A percentile compares a stretch with the other conserved stretches of the same genome.
Evolutionary conservation across 2,113 vertebrate species (phyloP).

Genomic region (Rhea americana): DNA sequence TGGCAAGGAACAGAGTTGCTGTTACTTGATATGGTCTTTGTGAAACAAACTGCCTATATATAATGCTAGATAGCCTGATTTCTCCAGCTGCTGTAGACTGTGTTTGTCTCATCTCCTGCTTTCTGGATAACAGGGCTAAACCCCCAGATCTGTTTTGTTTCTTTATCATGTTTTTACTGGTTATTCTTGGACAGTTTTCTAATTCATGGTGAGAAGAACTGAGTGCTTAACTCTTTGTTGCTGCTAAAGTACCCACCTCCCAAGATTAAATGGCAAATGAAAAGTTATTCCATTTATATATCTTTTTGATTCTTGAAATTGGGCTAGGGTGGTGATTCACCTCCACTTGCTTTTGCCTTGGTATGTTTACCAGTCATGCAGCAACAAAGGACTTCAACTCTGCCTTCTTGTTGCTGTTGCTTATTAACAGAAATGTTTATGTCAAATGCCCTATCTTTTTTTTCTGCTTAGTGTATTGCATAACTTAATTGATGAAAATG

Average conservation of each 20-base stretch:
- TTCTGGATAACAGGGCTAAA: background rate
- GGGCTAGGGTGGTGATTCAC: fast-evolving
- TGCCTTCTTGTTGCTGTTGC: background rate
- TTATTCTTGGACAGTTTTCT: background rate
- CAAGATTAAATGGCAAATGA: background rate
- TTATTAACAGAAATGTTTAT: background rate
- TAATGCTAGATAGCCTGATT: background rate
- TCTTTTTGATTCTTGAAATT: background rate
- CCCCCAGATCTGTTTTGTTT: background rate
- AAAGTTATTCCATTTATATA: background rate
- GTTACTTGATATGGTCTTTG: background rate
- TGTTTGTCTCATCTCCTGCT: background rate
- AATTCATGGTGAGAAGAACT: background rate
- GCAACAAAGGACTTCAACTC: background rate
- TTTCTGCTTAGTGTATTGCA: fast-evolving
- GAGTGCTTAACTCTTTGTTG: background rate
- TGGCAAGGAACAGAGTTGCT: background rate
- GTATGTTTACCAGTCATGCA: background rate
- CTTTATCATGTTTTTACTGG: background rate
- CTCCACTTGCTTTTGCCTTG: background rate
- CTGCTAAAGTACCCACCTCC: background rate
- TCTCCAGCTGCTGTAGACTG: background rate
- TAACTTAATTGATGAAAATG: background rate
- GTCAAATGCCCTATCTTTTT: background rate
- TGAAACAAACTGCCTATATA: background rate